Percentiles rank a stretch among this genome's conserved stretches.
Conservation (phyloP, 2,797 vertebrate species). For the Onychomys arenicola region DNA sequence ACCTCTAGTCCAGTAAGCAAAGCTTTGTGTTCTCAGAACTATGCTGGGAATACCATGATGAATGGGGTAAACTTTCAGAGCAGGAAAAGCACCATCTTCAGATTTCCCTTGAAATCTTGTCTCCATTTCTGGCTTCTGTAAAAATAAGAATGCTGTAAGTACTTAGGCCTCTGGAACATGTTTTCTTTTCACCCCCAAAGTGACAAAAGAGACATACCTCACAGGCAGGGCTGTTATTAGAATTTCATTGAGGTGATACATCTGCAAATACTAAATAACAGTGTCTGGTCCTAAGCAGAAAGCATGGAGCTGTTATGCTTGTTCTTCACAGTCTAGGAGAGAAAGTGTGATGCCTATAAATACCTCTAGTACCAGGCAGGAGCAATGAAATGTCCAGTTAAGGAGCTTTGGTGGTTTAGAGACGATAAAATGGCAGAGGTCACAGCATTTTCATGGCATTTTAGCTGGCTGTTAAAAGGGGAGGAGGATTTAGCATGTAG, state of each 20-base stretch:
- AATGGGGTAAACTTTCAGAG: constrained; percentile 23
- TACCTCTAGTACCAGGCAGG: constrained; percentile 3
- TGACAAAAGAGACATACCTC: neutral
- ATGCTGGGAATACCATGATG: neutral
- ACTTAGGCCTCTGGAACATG: neutral
- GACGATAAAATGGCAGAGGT: neutral
- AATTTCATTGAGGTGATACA: neutral
- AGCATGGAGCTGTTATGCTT: constrained; percentile 28
- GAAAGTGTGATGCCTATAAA: constrained; percentile 37
- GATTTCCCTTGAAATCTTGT: neutral
- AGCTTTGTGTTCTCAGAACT: constrained; percentile 11
- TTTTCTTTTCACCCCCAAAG: neutral
- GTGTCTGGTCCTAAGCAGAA: neutral
- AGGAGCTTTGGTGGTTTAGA: neutral
- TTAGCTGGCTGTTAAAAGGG: neutral
- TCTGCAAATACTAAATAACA: constrained; percentile 39
- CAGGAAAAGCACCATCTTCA: neutral
- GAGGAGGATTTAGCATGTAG: constrained; percentile 1
- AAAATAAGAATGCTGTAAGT: constrained; percentile 2
- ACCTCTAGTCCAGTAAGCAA: neutral
- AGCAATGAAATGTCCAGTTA: neutral
- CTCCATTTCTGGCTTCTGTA: neutral
- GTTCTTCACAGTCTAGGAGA: constrained; percentile 21
- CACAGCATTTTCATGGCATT: neutral
- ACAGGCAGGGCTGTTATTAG: neutral